Evolutionary conservation across 2,113 vertebrate genomes (phyloP).

Genomic region (Strix uralensis): DNA sequence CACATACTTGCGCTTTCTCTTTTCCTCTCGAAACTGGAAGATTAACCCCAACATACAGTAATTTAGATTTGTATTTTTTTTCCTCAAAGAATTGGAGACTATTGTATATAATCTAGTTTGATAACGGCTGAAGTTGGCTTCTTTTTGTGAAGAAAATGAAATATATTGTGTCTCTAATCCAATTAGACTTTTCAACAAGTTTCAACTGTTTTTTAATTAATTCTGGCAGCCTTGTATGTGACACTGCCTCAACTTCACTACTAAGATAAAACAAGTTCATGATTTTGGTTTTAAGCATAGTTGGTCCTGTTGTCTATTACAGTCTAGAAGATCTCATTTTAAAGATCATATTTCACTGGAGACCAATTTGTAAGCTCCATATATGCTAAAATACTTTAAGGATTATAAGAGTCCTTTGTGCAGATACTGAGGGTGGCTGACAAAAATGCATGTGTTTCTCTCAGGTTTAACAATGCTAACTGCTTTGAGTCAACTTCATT

Average conservation of each 20-base stretch:
- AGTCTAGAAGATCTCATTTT: neutral
- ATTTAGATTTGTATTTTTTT: neutral
- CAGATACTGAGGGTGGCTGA: neutral
- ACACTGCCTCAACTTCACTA: neutral
- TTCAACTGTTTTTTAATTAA: neutral
- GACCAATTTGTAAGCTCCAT: neutral
- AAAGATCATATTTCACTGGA: neutral
- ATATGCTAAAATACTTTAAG: neutral
- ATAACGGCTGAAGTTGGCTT: neutral
- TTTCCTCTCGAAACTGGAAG: neutral
- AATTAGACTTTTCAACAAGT: neutral
- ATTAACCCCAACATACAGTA: neutral
- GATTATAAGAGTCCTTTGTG: neutral
- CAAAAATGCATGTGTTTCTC: neutral
- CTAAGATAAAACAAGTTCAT: neutral
- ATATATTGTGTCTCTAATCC: neutral
- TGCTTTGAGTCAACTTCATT: neutral
- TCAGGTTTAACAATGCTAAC: accelerated
- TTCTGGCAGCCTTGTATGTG: neutral
- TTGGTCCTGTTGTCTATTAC: neutral
- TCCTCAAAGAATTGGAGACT: neutral
- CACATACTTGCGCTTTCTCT: neutral
- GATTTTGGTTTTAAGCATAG: neutral
- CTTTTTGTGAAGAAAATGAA: neutral
- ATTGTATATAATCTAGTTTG: neutral